phyloP scores from a whole-genome alignment of 1,140 invertebrate genomes.

The Drosophila santomea region DNA sequence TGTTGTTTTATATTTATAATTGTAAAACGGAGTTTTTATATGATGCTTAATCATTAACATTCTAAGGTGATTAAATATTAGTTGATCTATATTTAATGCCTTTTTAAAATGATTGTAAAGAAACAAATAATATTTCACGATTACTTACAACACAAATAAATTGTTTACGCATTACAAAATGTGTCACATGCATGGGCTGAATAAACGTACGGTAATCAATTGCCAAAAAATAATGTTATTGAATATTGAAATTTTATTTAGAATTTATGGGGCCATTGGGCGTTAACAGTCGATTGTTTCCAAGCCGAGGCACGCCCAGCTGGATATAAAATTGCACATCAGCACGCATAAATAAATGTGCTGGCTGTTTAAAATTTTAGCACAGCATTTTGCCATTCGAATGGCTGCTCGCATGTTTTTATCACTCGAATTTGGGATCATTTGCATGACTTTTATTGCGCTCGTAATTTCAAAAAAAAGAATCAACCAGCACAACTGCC shows the following conservation, averaged over 20 bases:
- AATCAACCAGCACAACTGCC: constrained; percentile 14
- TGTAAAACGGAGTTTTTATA: too few species aligned
- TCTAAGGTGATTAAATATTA: too few species aligned
- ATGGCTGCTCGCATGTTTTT: constrained; percentile 41
- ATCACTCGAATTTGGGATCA: constrained; percentile 75
- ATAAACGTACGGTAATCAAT: constrained; percentile 44
- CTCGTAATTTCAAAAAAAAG: constrained; percentile 58
- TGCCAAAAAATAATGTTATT: constrained; percentile 60
- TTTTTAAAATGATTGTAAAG: not conserved
- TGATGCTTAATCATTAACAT: too few species aligned
- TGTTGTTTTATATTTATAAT: too few species aligned
- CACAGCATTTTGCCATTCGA: constrained; percentile 37
- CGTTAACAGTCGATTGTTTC: constrained; percentile 53
- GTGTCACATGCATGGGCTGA: constrained; percentile 35
- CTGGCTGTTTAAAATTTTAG: constrained; percentile 48
- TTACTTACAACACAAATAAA: too few species aligned
- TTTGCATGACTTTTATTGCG: constrained; percentile 74
- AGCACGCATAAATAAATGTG: constrained; percentile 48
- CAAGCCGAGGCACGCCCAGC: constrained; percentile 18
- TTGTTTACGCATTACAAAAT: constrained; percentile 47
- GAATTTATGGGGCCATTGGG: constrained; percentile 59
- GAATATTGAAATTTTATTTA: constrained; percentile 47
- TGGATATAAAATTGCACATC: constrained; percentile 35
- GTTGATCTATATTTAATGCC: not conserved
- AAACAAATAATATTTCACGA: too few species aligned